Evolutionary conservation across 2,113 vertebrate species (phyloP).

Genomic region (Pteropus alecto): DNA sequence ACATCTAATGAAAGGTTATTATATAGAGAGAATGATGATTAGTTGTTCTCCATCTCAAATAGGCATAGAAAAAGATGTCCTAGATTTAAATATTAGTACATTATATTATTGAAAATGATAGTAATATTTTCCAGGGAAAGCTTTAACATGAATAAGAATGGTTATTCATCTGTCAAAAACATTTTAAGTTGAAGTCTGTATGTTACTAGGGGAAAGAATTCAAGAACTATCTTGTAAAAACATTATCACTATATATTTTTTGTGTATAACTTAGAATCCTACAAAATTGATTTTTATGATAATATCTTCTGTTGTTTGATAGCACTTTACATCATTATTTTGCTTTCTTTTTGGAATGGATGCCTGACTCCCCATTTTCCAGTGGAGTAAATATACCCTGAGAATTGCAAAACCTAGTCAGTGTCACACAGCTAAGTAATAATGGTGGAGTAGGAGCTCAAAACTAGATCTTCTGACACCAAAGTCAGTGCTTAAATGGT

Average conservation of each 20-base stretch:
- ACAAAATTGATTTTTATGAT: not conserved
- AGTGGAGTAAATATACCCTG: not conserved
- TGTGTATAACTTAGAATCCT: not conserved
- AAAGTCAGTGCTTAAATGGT: not conserved
- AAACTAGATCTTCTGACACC: not conserved
- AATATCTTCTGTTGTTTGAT: not conserved
- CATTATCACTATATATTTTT: not conserved
- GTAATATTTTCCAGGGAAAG: slow-evolving; percentile 15
- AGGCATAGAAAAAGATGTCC: not conserved
- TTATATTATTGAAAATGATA: not conserved
- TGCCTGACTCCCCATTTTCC: not conserved
- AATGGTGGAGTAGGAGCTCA: not conserved
- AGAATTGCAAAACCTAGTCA: not conserved
- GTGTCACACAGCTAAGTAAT: not conserved
- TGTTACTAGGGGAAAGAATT: not conserved
- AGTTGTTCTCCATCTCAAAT: slow-evolving; percentile 8
- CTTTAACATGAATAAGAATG: not conserved
- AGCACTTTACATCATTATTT: not conserved
- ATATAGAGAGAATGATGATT: slow-evolving; percentile 22
- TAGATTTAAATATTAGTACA: slow-evolving; percentile 37
- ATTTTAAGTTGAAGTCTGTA: not conserved
- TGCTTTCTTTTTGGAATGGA: not conserved
- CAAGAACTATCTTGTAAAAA: not conserved
- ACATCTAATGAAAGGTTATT: slow-evolving; percentile 54
- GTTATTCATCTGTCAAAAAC: not conserved